Percentiles rank a stretch among this genome's conserved stretches.
Conservation (phyloP, 1,140 invertebrate genomes). For the Nasonia longicornis region DNA sequence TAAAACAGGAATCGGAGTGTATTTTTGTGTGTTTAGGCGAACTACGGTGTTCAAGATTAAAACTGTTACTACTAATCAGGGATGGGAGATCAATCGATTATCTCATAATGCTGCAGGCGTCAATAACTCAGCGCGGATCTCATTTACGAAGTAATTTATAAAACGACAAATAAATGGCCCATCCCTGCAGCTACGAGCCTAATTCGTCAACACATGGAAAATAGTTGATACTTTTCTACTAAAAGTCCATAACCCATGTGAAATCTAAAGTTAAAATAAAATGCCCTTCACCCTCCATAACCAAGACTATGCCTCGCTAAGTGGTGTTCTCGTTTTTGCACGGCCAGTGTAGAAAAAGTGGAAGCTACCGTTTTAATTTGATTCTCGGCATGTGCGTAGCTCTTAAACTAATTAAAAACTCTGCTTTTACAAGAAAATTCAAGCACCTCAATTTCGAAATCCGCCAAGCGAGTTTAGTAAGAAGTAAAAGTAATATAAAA, state of each 20-base stretch:
- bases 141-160: background rate
- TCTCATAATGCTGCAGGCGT: background rate
- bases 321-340: background rate
- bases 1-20: slow-evolving; percentile 27
- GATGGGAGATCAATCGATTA: slow-evolving; percentile 39
- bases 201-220: slow-evolving; percentile 11
- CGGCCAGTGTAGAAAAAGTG: slow-evolving; percentile 27
- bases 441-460: slow-evolving; percentile 11
- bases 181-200: slow-evolving; percentile 33
- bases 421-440: slow-evolving; percentile 12
- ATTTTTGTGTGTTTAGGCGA: slow-evolving; percentile 30
- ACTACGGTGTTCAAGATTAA: slow-evolving; percentile 30
- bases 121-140: background rate
- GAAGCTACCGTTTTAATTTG: slow-evolving; percentile 34
- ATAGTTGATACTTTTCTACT: slow-evolving; percentile 29
- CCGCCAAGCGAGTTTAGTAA: slow-evolving; percentile 24
- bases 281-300: slow-evolving; percentile 43
- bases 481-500: background rate
- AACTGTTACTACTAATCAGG: slow-evolving; percentile 35
- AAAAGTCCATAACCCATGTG: slow-evolving; percentile 28
- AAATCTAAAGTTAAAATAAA: slow-evolving; percentile 30
- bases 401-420: slow-evolving; percentile 35
- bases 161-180: background rate
- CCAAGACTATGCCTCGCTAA: slow-evolving; percentile 28
- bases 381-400: background rate